These are phyloP conservation scores for Prinia subflava DNA, from an alignment of 2,113 vertebrate genomes.

Conservation along the genomic window DNA sequence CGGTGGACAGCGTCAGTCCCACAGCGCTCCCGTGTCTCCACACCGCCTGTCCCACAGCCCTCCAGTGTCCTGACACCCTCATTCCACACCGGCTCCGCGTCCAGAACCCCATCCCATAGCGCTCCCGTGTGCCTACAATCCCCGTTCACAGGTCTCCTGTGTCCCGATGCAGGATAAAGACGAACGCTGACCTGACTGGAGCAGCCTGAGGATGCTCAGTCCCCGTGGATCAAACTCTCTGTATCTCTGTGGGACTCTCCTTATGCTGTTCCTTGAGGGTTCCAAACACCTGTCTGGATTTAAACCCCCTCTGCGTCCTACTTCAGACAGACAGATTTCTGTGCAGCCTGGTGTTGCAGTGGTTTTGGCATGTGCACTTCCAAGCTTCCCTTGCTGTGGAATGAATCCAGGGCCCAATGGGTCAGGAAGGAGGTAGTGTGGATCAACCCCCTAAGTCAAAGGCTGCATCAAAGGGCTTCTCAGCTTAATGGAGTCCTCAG, in stretches of 20 bases:
- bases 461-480: not conserved
- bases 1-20: fast-evolving
- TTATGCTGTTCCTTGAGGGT: not conserved
- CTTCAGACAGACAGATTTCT: not conserved
- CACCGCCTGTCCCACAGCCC: not conserved
- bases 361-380: fast-evolving
- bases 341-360: too few species aligned
- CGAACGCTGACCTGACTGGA: not conserved
- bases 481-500: not conserved
- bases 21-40: not conserved
- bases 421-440: not conserved
- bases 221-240: too few species aligned
- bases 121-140: not conserved
- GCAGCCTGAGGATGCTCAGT: not conserved
- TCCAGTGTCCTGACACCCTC: not conserved
- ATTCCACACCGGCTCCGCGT: too few species aligned
- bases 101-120: too few species aligned
- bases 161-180: not conserved
- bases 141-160: not conserved
- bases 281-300: fast-evolving
- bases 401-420: fast-evolving
- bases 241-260: too few species aligned
- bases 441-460: fast-evolving
- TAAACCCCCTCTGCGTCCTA: not conserved
- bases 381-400: fast-evolving